Evolutionary conservation across 2,797 vertebrate species (phyloP), one percentile per base, ranked within the genome.

Genomic region (Epinephelus awoara): DNA sequence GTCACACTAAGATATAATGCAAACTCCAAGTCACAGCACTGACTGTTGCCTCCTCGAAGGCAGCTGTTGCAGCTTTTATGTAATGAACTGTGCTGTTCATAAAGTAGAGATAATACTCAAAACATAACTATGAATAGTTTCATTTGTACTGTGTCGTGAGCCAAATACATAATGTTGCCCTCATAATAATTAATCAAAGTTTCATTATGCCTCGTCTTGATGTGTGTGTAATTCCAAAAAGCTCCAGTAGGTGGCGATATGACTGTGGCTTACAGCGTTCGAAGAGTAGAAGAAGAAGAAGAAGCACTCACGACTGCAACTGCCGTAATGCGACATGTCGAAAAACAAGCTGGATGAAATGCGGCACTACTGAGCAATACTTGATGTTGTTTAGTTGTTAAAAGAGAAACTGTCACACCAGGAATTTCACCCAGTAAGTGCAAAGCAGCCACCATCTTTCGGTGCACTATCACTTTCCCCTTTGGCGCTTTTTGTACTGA

Each of bases 311-410:
- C 89, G 86, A 91, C 88, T 2, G 47, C 11, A 62, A 18, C 19
- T 50, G 17, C 63, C 75, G 80, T 80, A 62, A 59, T 80, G 44
- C 90, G 91, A 72, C 91, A 86, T 88, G 91, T 85, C 92, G 91
- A 61, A 93, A 90, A 93, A 82, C 40, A 44, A 63, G 21, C 63
- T 42, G 66, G 14, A 13, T 55, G 84, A 88, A 74, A 79, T 93
- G 83, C 89, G 90, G 89, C 83, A 88, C 29, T 21, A 42, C 71
- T 80, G 78, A 90, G 85, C 71, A 74, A 66, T 67, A 85, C 76
- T 83, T 80, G 79, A 79, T 91, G 85, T 88, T 87, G 86, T 89
- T 87, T 83, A 85, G 88, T 90, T 90, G 84, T 82, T 90, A 72
- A 87, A 89, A 93, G 79, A 79, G 81, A 90, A 91, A 90, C 79